Evolutionary conservation across 2,888 invertebrate genomes (phyloP), one percentile per base, ranked within the genome.

Genomic region (Synergus laeviventris): DNA sequence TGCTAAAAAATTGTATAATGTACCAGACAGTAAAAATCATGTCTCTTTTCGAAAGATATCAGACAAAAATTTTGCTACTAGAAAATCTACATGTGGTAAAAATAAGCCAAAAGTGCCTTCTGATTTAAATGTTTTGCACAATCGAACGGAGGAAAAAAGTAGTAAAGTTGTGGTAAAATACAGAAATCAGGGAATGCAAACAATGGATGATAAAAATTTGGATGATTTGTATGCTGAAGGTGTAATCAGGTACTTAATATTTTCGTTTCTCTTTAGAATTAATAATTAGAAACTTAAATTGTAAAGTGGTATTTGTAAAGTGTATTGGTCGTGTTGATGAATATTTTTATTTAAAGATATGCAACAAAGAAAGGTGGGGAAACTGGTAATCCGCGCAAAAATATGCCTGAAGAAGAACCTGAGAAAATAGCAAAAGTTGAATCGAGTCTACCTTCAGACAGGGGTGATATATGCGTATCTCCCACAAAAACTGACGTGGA

Each of bases 161-260:
- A 74, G 77, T 21, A 73, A 38, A 38, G 70, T 73, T 59, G 70
- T 76, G 73, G 45, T 78, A 2, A 84, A 78, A 54, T 85, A 82
- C 60, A 88, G 81, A 76, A 89, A 79, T 83, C 87, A 87, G 81
- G 87, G 87, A 39, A 87, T 89, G 78, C 91, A 91, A 81, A 91
- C 91, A 9, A 78, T 91, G 74, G 86, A 88, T 74, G 73, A 84
- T 1, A 81, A 84, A 24, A 83, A 89, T 61, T 82, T 88, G 7
- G 81, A 86, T 38, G 81, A 79, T 61, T 74, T 89, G 24, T 89
- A 87, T 78, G 82, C 82, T n/a, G 88, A 88, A 74, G 89, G 89
- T 54, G 76, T 83, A n/a, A 88, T 90, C 60, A 88, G 87, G 88
- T 91, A 87, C 64, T 62, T 39, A 18, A 24, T 73, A 54, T 73